phyloP scores from a whole-genome alignment of 2,888 invertebrate species.

The Drosophila leonis region DNA sequence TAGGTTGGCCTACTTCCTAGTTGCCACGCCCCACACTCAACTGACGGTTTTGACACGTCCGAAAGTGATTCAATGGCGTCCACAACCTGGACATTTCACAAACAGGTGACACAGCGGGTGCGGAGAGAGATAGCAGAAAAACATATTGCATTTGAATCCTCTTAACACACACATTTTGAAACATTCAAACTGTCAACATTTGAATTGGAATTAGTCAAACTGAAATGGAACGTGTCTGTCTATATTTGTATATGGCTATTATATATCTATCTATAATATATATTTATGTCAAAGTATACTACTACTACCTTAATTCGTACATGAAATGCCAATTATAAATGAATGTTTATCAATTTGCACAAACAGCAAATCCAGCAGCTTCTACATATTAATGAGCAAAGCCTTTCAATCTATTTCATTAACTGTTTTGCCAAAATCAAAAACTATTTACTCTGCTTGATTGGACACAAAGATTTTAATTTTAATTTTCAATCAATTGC shows the following conservation, averaged over 20 bases:
- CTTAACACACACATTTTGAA: slow-evolving; percentile 48
- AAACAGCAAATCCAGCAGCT: slow-evolving; percentile 8
- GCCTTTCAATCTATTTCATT: neutral
- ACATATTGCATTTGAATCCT: slow-evolving; percentile 44
- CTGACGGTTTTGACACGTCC: slow-evolving; percentile 56
- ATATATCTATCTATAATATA: slow-evolving; percentile 6
- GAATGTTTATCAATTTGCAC: slow-evolving; percentile 15
- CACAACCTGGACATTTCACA: slow-evolving; percentile 41
- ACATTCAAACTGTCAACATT: slow-evolving; percentile 53
- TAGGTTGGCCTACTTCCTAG: slow-evolving; percentile 58
- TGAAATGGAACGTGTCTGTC: slow-evolving; percentile 36
- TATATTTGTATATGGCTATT: slow-evolving; percentile 23
- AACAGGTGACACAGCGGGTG: slow-evolving; percentile 13
- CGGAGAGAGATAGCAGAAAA: neutral
- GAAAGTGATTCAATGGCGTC: slow-evolving; percentile 59
- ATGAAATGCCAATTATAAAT: slow-evolving; percentile 39
- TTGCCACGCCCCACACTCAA: slow-evolving; percentile 29
- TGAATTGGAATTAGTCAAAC: slow-evolving; percentile 45
- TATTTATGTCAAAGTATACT: neutral
- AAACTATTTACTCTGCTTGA: neutral
- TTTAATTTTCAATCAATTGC: neutral
- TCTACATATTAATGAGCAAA: neutral
- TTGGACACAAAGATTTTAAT: neutral
- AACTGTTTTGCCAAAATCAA: neutral
- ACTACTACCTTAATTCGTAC: neutral